phyloP scores from a whole-genome alignment of 1,140 invertebrate species.

The Eciton burchellii region DNA sequence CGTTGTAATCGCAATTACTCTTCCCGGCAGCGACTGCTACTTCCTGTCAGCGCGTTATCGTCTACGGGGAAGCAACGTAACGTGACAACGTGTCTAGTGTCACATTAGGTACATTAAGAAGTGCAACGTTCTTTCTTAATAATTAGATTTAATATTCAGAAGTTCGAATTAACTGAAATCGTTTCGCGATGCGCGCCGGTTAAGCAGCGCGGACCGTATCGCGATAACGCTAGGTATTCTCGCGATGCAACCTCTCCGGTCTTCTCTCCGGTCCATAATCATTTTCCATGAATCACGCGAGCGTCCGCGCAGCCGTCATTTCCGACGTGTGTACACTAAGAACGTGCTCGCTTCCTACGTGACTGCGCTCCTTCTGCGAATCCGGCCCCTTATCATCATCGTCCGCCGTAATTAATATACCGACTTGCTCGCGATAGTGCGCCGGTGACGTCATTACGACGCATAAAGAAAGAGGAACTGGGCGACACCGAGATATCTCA shows the following conservation, averaged over 20 bases:
- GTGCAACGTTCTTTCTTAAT: no score
- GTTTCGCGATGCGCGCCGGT: neutral
- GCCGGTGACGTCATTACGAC: slow-evolving; percentile 47
- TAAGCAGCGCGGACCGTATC: slow-evolving; percentile 6
- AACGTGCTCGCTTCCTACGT: neutral
- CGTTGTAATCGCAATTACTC: slow-evolving; percentile 56
- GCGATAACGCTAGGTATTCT: slow-evolving; percentile 10
- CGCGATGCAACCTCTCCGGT: slow-evolving; percentile 1
- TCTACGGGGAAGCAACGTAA: slow-evolving; percentile 14
- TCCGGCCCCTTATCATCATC: slow-evolving; percentile 32
- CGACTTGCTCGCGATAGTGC: slow-evolving; percentile 29
- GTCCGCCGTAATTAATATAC: slow-evolving; percentile 32
- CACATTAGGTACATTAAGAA: neutral
- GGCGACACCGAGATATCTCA: slow-evolving; percentile 45
- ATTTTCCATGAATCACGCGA: slow-evolving; percentile 15
- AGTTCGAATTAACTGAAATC: no score
- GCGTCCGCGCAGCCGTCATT: neutral
- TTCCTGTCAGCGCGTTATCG: slow-evolving; percentile 43
- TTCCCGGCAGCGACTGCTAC: slow-evolving; percentile 51
- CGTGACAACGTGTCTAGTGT: neutral
- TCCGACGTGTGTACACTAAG: neutral
- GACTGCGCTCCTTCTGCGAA: neutral
- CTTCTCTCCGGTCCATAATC: neutral
- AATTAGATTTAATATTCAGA: no score
- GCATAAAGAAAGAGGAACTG: slow-evolving; percentile 36